A percentile compares a stretch with the other conserved stretches of the same genome.
These are phyloP conservation scores for Laticauda colubrina DNA, from an alignment of 2,113 vertebrate genomes.

Conservation along the genomic window DNA sequence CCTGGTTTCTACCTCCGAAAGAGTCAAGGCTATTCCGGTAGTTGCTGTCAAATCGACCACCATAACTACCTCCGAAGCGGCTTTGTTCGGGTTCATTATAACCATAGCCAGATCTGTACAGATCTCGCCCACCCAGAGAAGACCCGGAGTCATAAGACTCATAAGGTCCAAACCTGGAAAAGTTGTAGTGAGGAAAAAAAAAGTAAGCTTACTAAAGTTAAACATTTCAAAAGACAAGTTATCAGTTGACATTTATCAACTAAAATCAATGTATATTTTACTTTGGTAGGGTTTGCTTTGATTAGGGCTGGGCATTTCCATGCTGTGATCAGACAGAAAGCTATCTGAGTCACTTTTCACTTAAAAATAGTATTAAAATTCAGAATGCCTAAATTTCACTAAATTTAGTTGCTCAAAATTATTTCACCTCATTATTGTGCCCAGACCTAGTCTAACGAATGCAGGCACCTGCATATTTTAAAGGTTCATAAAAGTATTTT, in stretches of 20 bases:
- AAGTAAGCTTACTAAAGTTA: conserved; percentile 86
- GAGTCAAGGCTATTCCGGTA: conserved; percentile 87
- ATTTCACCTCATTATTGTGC: conserved; percentile 64
- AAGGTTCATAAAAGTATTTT: conserved; percentile 60
- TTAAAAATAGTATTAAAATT: conserved; percentile 63
- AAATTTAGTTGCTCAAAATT: conserved; percentile 65
- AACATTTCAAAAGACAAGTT: conserved; percentile 81
- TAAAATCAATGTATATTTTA: conserved; percentile 78
- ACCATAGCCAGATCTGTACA: conserved; percentile 88
- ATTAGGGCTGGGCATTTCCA: conserved; percentile 79
- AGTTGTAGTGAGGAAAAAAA: conserved; percentile 86
- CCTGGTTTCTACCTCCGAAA: conserved; percentile 87
- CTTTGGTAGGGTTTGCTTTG: conserved; percentile 67
- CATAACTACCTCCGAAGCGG: conserved; percentile 87
- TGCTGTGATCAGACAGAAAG: conserved; percentile 76
- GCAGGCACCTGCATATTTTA: conserved; percentile 70
- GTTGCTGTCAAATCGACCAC: conserved; percentile 84
- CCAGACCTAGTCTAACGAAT: conserved; percentile 80
- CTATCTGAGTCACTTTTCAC: conserved; percentile 73
- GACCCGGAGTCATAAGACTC: conserved; percentile 88
- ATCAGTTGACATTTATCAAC: conserved; percentile 86
- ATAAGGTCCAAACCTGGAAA: conserved; percentile 89
- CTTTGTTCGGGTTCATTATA: conserved; percentile 88
- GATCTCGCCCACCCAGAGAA: conserved; percentile 85
- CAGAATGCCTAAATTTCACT: conserved; percentile 64